phyloP scores from a whole-genome alignment of 2,113 vertebrate genomes.

The Neomonachus schauinslandi region DNA sequence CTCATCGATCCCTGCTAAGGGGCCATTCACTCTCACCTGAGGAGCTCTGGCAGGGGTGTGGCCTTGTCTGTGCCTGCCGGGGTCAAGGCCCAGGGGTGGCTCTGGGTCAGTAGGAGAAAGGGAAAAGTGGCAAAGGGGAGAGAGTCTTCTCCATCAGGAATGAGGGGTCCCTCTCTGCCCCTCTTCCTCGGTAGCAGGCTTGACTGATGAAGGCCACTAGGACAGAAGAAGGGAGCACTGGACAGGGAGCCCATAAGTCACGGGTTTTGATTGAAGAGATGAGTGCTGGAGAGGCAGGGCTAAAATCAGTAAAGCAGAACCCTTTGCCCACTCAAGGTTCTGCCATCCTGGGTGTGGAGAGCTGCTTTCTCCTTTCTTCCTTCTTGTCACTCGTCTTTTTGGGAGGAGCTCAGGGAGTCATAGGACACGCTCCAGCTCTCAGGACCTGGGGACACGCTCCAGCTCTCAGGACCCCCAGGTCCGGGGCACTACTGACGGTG shows the following conservation, averaged over 20 bases:
- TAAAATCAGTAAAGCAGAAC: neutral
- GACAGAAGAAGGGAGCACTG: neutral
- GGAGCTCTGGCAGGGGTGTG: neutral
- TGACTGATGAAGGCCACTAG: neutral
- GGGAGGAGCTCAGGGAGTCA: neutral
- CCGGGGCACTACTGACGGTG: neutral
- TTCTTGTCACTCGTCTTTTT: neutral
- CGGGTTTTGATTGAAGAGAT: neutral
- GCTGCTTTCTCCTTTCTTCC: neutral
- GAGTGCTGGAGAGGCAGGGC: neutral
- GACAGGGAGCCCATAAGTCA: neutral
- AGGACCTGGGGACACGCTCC: neutral
- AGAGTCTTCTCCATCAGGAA: neutral
- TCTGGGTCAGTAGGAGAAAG: neutral
- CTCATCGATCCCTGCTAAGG: neutral
- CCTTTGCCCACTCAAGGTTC: neutral
- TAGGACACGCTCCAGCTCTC: neutral
- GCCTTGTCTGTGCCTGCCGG: neutral
- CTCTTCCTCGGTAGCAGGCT: neutral
- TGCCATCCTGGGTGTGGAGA: neutral
- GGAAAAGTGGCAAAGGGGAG: neutral
- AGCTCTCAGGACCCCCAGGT: neutral
- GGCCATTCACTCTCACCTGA: conserved; percentile 29
- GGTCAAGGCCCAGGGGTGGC: neutral
- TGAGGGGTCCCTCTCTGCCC: neutral